Percentiles rank a stretch among this genome's conserved stretches.
These are phyloP conservation scores for Poecile atricapillus DNA, from an alignment of 2,113 vertebrate species.

Conservation along the genomic window DNA sequence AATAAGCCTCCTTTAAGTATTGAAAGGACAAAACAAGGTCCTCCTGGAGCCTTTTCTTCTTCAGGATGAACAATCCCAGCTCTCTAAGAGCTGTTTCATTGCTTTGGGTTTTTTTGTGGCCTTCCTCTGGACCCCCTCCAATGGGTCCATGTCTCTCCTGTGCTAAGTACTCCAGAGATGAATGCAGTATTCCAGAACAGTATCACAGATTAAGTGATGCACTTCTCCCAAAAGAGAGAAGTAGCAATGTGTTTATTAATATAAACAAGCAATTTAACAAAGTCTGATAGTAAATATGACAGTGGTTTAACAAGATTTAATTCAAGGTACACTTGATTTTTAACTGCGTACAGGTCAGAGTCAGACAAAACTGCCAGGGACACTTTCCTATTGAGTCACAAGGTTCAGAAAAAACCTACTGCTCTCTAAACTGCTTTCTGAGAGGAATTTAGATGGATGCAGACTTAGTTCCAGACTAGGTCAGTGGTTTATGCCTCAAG, in stretches of 20 bases:
- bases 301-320: neutral
- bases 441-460: neutral
- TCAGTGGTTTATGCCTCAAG: neutral
- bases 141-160: neutral
- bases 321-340: neutral
- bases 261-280: neutral
- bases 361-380: neutral
- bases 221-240: neutral
- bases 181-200: neutral
- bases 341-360: neutral
- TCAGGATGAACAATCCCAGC: neutral
- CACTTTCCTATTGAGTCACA: neutral
- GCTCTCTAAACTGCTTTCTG: neutral
- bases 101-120: neutral
- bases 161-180: neutral
- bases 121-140: neutral
- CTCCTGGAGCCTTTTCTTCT: neutral
- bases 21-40: neutral
- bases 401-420: neutral
- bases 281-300: neutral
- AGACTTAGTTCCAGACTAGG: neutral
- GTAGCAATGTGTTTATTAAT: neutral
- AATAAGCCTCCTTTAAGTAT: neutral
- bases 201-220: neutral
- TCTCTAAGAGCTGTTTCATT: neutral